Evolutionary conservation across 1,140 invertebrate species (phyloP), one percentile per base, ranked within the genome.

Genomic region (Dinothrombium tinctorium): DNA sequence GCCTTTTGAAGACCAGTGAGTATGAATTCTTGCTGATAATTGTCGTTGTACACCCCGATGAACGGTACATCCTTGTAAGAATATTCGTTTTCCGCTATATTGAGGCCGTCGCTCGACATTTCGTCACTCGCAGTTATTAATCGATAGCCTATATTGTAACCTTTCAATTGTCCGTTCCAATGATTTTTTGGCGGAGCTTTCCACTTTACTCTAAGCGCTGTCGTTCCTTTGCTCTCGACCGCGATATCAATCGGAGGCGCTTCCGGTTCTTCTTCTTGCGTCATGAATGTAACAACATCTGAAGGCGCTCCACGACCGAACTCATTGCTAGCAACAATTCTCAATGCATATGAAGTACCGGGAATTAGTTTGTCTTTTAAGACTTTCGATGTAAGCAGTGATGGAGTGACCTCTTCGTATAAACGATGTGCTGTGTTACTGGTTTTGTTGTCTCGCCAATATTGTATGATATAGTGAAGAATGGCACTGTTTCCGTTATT

Each of bases 151-250:
- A 86, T 43, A 37, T 58, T 57, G 56, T 83, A 84, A 45, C 80
- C 80, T 48, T 76, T 68, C 50, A 90, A 79, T 61, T 84, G 79
- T 20, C 83, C 83, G 52, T 90, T 89, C 81, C 81, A 89, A 52
- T 81, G 74, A 46, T 82, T 74, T 33, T 74, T 69, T 49, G 72
- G 64, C 41, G 83, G 82, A 49, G 81, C 78, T 52, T 89, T 89
- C 87, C 87, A 95, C 42, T 74, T 79, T 1, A 94, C 79, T 52
- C 79, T 72, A 41, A 94, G 64, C 0, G 80, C 82, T 46, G 84
- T 78, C 53, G 90, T 82, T 51, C 89, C 83, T n/a, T 76, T 68
- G 26, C 82, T 74, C 51, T 87, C 81, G 2, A 89, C 80, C 51
- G 74, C 72, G 3, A 90, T 73, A 44, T 61, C 54, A 7, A 50